A percentile compares a stretch with the other conserved stretches of the same genome.
phyloP scores from a whole-genome alignment of 2,888 invertebrate species.

The Drosophila meridionalis region DNA sequence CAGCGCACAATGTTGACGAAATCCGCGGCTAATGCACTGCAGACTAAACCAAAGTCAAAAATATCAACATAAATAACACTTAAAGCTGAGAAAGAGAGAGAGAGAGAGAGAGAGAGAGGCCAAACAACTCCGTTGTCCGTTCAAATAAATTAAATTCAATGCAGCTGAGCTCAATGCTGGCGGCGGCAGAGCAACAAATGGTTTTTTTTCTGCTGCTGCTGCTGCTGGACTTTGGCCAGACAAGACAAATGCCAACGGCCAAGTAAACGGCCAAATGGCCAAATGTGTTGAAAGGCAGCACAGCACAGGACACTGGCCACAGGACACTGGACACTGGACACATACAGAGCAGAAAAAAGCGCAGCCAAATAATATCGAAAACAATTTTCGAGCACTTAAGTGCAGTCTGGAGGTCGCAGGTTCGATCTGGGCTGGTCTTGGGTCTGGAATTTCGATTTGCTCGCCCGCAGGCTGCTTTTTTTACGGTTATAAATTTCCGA shows the following conservation, averaged over 20 bases:
- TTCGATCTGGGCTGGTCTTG: constrained; percentile 10
- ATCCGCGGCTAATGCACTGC: constrained; percentile 72
- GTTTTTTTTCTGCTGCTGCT: constrained; percentile 56
- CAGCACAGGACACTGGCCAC: constrained; percentile 20
- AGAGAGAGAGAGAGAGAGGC: background rate
- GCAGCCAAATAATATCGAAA: constrained; percentile 81
- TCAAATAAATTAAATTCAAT: constrained; percentile 77
- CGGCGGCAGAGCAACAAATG: constrained; percentile 81
- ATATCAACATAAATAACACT: constrained; percentile 80
- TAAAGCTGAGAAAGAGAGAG: constrained; percentile 54
- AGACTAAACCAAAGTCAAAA: constrained; percentile 70
- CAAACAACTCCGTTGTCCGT: constrained; percentile 50
- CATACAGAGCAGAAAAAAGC: constrained; percentile 33
- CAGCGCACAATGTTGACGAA: constrained; percentile 62
- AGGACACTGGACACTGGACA: background rate
- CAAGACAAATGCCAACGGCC: constrained; percentile 77
- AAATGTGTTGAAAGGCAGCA: constrained; percentile 76
- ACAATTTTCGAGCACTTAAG: constrained; percentile 82
- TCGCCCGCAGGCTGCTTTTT: constrained; percentile 68
- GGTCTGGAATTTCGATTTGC: constrained; percentile 48
- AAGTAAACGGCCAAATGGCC: constrained; percentile 70
- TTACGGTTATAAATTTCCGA: constrained; percentile 78
- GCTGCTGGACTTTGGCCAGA: constrained; percentile 72
- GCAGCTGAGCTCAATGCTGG: constrained; percentile 67
- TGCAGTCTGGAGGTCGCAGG: constrained; percentile 70